phyloP scores from a whole-genome alignment of 2,888 invertebrate genomes.

The Priocnemis perturbator region DNA sequence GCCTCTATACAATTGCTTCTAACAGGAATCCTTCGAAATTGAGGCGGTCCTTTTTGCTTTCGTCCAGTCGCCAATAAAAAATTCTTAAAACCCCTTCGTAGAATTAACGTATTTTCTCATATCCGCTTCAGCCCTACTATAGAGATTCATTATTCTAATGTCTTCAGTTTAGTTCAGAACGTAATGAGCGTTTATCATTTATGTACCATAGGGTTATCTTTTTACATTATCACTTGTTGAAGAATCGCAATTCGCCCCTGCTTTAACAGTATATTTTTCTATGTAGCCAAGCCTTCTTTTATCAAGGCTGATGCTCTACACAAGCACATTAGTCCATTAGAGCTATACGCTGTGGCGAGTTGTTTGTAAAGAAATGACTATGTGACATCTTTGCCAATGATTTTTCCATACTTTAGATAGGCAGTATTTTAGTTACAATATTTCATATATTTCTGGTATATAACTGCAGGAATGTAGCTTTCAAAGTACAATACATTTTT shows the following conservation, averaged over 20 bases:
- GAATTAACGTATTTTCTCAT: constrained; percentile 18
- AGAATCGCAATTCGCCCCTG: constrained; percentile 4
- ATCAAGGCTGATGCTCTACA: no score
- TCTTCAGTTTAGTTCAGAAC: constrained; percentile 23
- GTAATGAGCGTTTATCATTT: constrained; percentile 32
- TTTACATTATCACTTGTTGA: constrained; percentile 22
- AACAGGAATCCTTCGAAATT: constrained; percentile 45
- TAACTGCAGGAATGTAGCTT: no score
- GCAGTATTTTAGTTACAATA: no score
- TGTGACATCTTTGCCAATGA: not conserved
- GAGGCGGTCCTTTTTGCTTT: constrained; percentile 31
- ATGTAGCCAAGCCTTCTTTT: not conserved
- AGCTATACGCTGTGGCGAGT: not conserved
- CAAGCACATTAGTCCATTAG: not conserved
- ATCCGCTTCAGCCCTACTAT: constrained; percentile 9
- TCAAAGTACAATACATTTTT: no score
- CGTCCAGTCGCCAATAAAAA: constrained; percentile 23
- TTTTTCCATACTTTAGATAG: no score
- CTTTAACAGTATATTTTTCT: constrained; percentile 10
- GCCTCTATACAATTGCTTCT: constrained; percentile 56
- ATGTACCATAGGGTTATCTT: constrained; percentile 32
- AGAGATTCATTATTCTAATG: constrained; percentile 35
- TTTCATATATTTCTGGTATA: no score
- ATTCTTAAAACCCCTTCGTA: constrained; percentile 22
- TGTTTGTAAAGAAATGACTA: no score